Evolutionary conservation across 1,140 invertebrate species (phyloP).

Genomic region (Helicoverpa zea): DNA sequence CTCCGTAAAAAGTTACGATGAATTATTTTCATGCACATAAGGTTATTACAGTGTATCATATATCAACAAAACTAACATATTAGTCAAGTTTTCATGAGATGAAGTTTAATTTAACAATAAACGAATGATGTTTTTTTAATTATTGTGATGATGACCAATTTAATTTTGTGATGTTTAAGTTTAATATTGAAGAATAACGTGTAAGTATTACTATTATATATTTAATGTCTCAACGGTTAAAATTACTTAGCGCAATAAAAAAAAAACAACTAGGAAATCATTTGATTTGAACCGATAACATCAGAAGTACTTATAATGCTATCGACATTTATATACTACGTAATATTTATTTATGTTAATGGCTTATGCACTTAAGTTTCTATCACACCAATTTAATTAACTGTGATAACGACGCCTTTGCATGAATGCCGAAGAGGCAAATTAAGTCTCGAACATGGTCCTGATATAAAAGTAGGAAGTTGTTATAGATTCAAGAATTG

Average conservation of each 20-base stretch:
- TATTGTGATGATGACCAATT: conserved; percentile 16
- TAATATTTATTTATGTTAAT: not conserved
- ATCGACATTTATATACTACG: not conserved
- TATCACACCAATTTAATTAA: not conserved
- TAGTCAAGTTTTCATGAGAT: conserved; percentile 20
- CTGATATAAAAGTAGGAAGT: not conserved
- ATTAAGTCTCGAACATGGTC: not conserved
- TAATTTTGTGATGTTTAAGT: conserved; percentile 22
- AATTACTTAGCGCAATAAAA: too few relatives aligned
- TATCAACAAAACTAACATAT: conserved; percentile 13
- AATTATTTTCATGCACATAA: conserved; percentile 46
- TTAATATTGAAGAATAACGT: conserved; percentile 12
- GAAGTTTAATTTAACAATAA: conserved; percentile 12
- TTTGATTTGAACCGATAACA: too few relatives aligned
- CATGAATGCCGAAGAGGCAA: not conserved
- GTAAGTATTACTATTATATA: too few relatives aligned
- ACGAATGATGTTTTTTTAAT: conserved; percentile 38
- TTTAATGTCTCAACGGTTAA: too few relatives aligned
- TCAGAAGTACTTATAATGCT: not conserved
- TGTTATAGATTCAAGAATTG: too few relatives aligned
- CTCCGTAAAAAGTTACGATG: conserved; percentile 48
- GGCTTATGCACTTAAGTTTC: not conserved
- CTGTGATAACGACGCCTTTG: not conserved
- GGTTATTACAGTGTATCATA: conserved; percentile 10
- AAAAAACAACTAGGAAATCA: too few relatives aligned